Conservation (phyloP, 30 jellyfish, hydroid and myxozoan species). For the Aurelia aurita complex sp. Pacific region DNA sequence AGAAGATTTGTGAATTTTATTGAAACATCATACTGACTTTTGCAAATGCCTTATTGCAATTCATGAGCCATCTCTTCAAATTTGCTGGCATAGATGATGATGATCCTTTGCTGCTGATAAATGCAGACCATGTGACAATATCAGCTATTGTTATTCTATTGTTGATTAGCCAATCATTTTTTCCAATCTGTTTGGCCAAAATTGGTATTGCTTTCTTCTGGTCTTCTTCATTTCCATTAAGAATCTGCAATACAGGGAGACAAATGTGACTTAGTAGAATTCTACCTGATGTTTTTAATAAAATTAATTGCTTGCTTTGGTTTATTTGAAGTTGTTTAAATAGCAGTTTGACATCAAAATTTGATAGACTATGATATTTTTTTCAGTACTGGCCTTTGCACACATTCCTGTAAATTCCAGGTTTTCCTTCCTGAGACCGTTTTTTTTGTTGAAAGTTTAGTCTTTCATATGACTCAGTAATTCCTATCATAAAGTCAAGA, state of each 20-base stretch:
- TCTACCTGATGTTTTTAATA: no score
- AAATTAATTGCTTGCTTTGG: no score
- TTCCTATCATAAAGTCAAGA: no score
- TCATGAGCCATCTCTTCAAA: slow-evolving; percentile 72
- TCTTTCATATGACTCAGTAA: no score
- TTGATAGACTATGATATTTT: no score
- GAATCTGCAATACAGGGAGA: neutral
- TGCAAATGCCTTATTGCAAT: slow-evolving; percentile 6
- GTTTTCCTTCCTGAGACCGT: no score
- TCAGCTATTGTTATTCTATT: slow-evolving; percentile 74
- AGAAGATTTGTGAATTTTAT: neutral
- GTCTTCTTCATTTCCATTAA: slow-evolving; percentile 61
- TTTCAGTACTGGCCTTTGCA: no score
- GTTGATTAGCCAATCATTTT: slow-evolving; percentile 32
- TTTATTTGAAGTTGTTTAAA: no score
- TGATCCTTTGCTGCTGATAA: neutral
- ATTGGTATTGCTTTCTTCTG: slow-evolving; percentile 31
- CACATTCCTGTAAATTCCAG: no score
- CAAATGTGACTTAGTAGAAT: neutral
- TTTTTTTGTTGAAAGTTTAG: no score
- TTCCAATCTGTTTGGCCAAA: slow-evolving; percentile 62
- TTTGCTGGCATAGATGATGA: slow-evolving; percentile 52
- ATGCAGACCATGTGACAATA: slow-evolving; percentile 69
- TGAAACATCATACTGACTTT: neutral
- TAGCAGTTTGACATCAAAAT: no score